phyloP scores from a whole-genome alignment of 2,797 vertebrate genomes.

The Dallia pectoralis region DNA sequence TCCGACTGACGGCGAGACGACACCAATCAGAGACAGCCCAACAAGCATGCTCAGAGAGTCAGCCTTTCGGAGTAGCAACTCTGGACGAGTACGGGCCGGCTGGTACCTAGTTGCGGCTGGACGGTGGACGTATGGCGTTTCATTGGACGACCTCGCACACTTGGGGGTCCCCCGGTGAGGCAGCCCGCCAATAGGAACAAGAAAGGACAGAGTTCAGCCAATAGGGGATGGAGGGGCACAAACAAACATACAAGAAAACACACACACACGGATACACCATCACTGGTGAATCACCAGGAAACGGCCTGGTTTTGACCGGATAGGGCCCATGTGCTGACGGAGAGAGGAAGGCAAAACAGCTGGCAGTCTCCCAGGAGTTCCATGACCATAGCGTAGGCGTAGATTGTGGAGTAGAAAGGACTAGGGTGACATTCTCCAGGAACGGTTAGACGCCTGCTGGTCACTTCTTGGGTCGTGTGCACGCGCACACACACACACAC shows the following conservation, averaged over 20 bases:
- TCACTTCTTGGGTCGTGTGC: not conserved
- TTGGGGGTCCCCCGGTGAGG: slow-evolving; percentile 65
- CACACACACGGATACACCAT: slow-evolving; percentile 1
- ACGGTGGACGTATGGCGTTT: slow-evolving; percentile 54
- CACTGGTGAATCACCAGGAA: not conserved
- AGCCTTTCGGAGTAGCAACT: slow-evolving; percentile 23
- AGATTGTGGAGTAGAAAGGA: not conserved
- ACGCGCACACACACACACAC: not conserved
- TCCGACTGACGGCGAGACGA: slow-evolving; percentile 10
- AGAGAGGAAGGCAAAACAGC: not conserved
- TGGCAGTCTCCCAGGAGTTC: not conserved
- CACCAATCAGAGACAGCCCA: slow-evolving; percentile 37
- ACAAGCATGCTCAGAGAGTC: slow-evolving; percentile 50
- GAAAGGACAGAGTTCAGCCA: slow-evolving; percentile 72
- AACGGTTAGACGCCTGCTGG: not conserved
- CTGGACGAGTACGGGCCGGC: slow-evolving; percentile 31
- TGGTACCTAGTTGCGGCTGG: slow-evolving; percentile 81
- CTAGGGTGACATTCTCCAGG: not conserved
- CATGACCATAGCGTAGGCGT: not conserved
- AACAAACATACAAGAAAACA: not conserved
- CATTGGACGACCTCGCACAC: slow-evolving; percentile 71
- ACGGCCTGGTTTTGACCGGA: not conserved
- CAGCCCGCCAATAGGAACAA: slow-evolving; percentile 70
- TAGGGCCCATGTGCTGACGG: not conserved
- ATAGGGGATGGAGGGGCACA: slow-evolving; percentile 44